These are phyloP conservation scores for Cheilosia vernalis DNA, from an alignment of 2,888 invertebrate species.

Conservation along the genomic window DNA sequence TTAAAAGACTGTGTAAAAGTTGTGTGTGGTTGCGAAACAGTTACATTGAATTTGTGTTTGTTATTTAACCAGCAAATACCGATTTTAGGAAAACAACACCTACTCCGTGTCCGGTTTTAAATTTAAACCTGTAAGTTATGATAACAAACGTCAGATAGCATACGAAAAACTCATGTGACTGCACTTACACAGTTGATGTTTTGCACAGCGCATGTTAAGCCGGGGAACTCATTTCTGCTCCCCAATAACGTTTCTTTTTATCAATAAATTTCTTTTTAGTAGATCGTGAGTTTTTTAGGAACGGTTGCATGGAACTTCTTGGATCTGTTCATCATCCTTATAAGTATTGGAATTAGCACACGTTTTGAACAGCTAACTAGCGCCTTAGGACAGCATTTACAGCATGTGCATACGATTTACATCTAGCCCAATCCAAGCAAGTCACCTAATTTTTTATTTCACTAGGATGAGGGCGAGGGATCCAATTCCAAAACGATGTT, in stretches of 20 bases:
- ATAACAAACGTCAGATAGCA: no score
- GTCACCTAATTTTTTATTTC: background rate
- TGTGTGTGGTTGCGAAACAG: no score
- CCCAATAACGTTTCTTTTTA: no score
- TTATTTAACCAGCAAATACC: no score
- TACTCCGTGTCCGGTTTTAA: no score
- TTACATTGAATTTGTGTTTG: no score
- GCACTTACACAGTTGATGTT: background rate
- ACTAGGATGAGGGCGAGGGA: constrained; percentile 8
- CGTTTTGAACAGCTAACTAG: constrained; percentile 53
- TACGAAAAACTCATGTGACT: no score
- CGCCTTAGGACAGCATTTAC: constrained; percentile 37
- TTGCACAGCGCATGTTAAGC: no score
- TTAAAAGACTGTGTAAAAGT: no score
- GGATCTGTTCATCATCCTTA: constrained; percentile 65
- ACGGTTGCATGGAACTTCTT: constrained; percentile 69
- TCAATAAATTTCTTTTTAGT: background rate
- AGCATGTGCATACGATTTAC: constrained; percentile 19
- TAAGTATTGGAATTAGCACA: constrained; percentile 58
- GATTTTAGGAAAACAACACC: no score
- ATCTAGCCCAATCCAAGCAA: background rate
- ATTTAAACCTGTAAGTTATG: no score
- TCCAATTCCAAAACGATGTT: constrained; percentile 36
- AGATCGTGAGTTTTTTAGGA: constrained; percentile 55
- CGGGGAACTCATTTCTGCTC: no score